Conservation (phyloP, 1,140 invertebrate species). For the Drosophila mauritiana region DNA sequence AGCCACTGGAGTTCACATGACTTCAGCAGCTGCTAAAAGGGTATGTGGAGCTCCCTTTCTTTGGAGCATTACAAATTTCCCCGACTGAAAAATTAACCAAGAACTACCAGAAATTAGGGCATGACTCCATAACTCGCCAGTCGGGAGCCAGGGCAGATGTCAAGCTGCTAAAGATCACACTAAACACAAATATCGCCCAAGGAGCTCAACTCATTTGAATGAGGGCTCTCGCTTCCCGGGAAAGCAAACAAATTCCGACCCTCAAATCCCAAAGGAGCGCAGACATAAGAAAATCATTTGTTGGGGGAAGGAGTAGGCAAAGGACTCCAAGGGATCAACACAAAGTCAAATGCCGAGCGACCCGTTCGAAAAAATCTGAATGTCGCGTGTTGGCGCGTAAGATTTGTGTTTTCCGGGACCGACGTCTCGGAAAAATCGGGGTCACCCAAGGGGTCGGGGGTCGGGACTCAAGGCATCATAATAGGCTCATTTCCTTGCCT, state of each 20-base stretch:
- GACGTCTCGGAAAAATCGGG: constrained; percentile 17
- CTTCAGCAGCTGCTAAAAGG: constrained; percentile 14
- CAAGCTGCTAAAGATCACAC: constrained; percentile 62
- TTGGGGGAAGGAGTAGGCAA: constrained; percentile 22
- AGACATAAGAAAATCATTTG: constrained; percentile 74
- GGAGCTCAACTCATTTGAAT: constrained; percentile 71
- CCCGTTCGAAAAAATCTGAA: constrained; percentile 33
- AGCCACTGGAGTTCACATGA: neutral
- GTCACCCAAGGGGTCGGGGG: constrained; percentile 14
- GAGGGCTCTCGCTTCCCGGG: constrained; percentile 47
- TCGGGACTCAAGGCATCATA: constrained; percentile 36
- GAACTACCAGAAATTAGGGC: constrained; percentile 67
- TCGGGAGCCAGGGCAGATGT: constrained; percentile 58
- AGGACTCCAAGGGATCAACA: constrained; percentile 16
- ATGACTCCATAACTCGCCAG: constrained; percentile 55
- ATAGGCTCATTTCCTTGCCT: constrained; percentile 52
- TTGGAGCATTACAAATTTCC: constrained; percentile 48
- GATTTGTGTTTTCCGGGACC: constrained; percentile 71
- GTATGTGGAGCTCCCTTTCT: neutral
- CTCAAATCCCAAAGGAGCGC: constrained; percentile 61
- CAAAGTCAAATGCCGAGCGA: constrained; percentile 15
- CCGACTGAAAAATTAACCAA: constrained; percentile 52
- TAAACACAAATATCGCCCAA: constrained; percentile 42
- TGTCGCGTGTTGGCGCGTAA: constrained; percentile 70
- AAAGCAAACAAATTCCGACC: constrained; percentile 55